These are phyloP conservation scores for Pycnomerus fuliginosus DNA, from an alignment of 2,888 invertebrate species.

Conservation along the genomic window DNA sequence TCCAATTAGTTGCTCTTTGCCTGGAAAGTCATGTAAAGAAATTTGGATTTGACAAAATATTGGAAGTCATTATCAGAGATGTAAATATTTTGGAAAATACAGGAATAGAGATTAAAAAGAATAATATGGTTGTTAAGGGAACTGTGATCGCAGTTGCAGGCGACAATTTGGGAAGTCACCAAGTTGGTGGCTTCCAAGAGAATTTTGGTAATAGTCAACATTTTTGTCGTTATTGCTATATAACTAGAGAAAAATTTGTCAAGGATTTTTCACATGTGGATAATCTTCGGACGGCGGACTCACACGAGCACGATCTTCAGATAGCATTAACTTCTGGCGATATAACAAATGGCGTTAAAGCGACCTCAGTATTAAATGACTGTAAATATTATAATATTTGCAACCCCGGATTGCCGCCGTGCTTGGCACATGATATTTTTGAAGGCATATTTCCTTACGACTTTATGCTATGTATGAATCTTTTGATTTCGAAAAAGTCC, in stretches of 20 bases:
- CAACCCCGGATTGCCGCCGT: constrained; percentile 3
- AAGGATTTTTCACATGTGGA: too few relatives aligned
- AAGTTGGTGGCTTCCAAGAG: constrained; percentile 31
- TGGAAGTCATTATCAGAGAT: not conserved
- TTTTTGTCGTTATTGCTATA: not conserved
- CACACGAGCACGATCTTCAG: too few relatives aligned
- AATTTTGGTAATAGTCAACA: constrained; percentile 24
- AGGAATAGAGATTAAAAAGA: not conserved
- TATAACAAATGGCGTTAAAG: constrained; percentile 12
- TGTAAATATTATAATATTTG: constrained; percentile 22
- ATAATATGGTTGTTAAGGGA: constrained; percentile 28
- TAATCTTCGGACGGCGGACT: too few relatives aligned
- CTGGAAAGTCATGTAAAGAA: constrained; percentile 31
- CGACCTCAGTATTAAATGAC: constrained; percentile 24
- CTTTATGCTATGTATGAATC: constrained; percentile 24
- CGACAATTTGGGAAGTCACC: constrained; percentile 29
- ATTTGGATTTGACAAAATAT: constrained; percentile 28
- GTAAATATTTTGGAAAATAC: not conserved
- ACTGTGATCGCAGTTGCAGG: constrained; percentile 30
- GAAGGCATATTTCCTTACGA: constrained; percentile 28
- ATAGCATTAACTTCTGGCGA: too few relatives aligned
- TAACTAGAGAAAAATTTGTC: constrained; percentile 1
- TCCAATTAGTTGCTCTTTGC: constrained; percentile 36
- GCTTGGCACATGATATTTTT: constrained; percentile 9
- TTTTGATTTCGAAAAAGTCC: constrained; percentile 15